Conservation (phyloP, 2,797 vertebrate genomes). For the Tokudaia muenninki region DNA sequence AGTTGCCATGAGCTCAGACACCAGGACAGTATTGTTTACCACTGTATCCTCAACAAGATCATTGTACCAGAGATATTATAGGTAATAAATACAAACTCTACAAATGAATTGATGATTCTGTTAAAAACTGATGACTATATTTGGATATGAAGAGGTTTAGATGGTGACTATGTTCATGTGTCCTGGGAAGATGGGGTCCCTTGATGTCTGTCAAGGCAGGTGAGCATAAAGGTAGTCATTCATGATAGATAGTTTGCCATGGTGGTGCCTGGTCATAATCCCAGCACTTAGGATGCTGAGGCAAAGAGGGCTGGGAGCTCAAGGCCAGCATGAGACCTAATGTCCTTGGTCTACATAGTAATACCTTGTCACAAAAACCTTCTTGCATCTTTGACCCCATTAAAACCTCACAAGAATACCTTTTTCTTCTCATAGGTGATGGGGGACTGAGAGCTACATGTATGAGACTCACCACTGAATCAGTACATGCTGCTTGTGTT, state of each 20-base stretch:
- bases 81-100: background rate
- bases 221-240: background rate
- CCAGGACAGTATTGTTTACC: rapidly evolving
- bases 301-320: background rate
- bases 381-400: background rate
- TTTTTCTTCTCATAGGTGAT: background rate
- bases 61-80: background rate
- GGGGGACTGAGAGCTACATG: rapidly evolving
- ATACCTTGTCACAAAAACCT: background rate
- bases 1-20: background rate
- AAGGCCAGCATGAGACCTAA: background rate
- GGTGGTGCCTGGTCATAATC: background rate
- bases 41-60: background rate
- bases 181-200: background rate
- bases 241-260: background rate
- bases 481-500: slow-evolving; percentile 8
- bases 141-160: background rate
- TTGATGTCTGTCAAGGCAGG: background rate
- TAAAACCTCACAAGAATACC: background rate
- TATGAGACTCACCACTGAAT: background rate
- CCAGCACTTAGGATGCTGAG: background rate
- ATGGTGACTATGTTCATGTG: background rate
- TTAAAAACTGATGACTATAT: background rate
- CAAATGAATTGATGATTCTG: background rate
- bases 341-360: background rate